Conservation (phyloP, 2,113 vertebrate species). For the Poicephalus gulielmi region DNA sequence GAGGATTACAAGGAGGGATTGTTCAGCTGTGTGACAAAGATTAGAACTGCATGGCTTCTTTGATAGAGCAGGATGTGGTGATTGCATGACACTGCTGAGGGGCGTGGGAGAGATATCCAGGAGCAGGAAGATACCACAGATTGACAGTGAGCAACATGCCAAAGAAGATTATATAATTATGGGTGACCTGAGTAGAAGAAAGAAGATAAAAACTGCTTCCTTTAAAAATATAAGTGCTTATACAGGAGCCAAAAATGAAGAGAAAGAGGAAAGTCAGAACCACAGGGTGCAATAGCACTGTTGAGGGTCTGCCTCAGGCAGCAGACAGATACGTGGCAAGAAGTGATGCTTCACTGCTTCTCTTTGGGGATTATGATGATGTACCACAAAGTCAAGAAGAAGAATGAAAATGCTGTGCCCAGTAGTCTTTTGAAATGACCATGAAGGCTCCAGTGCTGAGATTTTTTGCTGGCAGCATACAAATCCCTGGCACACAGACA, state of each 20-base stretch:
- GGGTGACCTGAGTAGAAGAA: neutral
- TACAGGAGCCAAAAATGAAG: neutral
- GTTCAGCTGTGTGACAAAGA: neutral
- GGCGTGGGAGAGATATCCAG: neutral
- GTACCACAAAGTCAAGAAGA: accelerated
- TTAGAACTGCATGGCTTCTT: neutral
- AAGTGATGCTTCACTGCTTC: neutral
- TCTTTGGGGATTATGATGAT: neutral
- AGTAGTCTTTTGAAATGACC: neutral
- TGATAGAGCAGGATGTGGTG: conserved; percentile 3
- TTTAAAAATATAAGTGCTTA: neutral
- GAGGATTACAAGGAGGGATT: neutral
- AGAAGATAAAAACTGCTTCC: neutral
- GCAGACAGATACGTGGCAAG: neutral
- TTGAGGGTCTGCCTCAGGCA: neutral
- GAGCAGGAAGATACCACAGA: neutral
- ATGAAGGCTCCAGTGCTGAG: neutral
- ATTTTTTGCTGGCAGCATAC: neutral
- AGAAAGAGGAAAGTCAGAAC: neutral
- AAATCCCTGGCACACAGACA: neutral
- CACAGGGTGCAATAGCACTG: neutral
- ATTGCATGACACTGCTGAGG: neutral
- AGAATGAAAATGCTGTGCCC: neutral
- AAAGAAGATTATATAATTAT: neutral
- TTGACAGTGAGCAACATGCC: neutral